phyloP scores from a whole-genome alignment of 2,888 invertebrate genomes.

The Cheiracanthium punctorium region DNA sequence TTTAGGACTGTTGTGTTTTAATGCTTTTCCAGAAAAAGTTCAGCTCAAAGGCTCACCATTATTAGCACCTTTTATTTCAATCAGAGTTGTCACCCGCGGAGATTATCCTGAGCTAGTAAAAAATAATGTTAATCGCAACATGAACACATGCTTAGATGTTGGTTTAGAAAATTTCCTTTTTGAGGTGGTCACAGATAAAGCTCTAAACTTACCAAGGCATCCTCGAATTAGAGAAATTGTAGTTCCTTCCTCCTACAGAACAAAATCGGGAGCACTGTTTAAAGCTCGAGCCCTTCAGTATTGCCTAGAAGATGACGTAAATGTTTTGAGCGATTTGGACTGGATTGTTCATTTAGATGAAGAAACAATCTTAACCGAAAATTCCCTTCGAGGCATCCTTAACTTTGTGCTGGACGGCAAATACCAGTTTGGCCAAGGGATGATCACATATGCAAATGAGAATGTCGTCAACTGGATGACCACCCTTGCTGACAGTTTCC shows the following conservation, averaged over 20 bases:
- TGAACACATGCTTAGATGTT: slow-evolving; percentile 90
- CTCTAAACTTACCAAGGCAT: slow-evolving; percentile 79
- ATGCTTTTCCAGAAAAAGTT: slow-evolving; percentile 95
- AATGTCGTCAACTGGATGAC: slow-evolving; percentile 97
- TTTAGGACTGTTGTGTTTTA: slow-evolving; percentile 89
- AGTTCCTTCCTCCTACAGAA: slow-evolving; percentile 89
- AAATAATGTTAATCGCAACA: slow-evolving; percentile 89
- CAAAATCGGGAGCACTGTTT: slow-evolving; percentile 93
- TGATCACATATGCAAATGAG: slow-evolving; percentile 97
- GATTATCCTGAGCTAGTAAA: slow-evolving; percentile 94
- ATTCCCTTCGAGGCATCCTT: slow-evolving; percentile 90
- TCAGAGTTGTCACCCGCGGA: slow-evolving; percentile 94
- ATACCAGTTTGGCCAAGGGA: slow-evolving; percentile 95
- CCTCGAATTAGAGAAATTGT: slow-evolving; percentile 87
- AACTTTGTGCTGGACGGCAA: slow-evolving; percentile 96
- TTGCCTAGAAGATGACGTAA: slow-evolving; percentile 93
- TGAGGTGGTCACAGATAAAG: slow-evolving; percentile 95
- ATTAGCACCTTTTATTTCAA: slow-evolving; percentile 94
- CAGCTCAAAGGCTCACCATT: slow-evolving; percentile 91
- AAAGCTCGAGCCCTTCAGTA: slow-evolving; percentile 96
- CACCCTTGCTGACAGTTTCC: slow-evolving; percentile 94
- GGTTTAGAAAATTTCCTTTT: slow-evolving; percentile 96
- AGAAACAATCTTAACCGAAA: slow-evolving; percentile 94
- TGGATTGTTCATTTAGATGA: slow-evolving; percentile 99
- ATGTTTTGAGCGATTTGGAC: slow-evolving; percentile 87